A percentile compares a stretch with the other conserved stretches of the same genome.
Conservation (phyloP, 2,888 invertebrate genomes). For the Lamellibrachia columna region DNA sequence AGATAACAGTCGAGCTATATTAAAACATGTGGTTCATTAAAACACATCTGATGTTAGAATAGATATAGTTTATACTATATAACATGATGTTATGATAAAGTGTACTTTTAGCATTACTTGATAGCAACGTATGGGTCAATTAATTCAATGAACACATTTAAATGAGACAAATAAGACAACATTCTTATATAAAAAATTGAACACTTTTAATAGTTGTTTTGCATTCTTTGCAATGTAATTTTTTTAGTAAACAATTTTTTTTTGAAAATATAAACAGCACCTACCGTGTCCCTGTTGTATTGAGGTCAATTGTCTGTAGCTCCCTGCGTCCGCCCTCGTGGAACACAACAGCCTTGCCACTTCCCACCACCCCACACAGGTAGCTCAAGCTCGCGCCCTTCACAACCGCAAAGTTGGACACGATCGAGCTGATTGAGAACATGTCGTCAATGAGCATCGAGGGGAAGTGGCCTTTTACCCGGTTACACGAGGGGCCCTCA, state of each 20-base stretch:
- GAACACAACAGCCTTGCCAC: constrained; percentile 64
- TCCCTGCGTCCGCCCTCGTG: constrained; percentile 54
- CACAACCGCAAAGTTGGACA: constrained; percentile 33
- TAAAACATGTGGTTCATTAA: too few species aligned
- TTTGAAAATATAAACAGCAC: too few species aligned
- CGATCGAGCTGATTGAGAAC: constrained; percentile 27
- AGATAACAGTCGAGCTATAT: too few species aligned
- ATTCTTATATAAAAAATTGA: too few species aligned
- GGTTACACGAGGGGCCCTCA: constrained; percentile 56
- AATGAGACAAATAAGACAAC: background rate
- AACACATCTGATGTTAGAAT: too few species aligned
- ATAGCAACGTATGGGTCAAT: too few species aligned
- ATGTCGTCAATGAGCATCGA: constrained; percentile 34
- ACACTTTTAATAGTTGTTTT: too few species aligned
- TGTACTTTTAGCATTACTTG: too few species aligned
- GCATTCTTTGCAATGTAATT: background rate
- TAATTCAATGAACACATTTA: background rate
- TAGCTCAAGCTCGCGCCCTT: constrained; percentile 57
- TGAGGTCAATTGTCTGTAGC: constrained; percentile 59
- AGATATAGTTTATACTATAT: too few species aligned
- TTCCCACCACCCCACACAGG: constrained; percentile 62
- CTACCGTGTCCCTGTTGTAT: constrained; percentile 60
- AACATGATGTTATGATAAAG: too few species aligned
- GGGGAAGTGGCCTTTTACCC: constrained; percentile 41
- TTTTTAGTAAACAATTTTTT: too few species aligned